Conservation (phyloP, 2,797 vertebrate genomes). For the Rallus crepitans region DNA sequence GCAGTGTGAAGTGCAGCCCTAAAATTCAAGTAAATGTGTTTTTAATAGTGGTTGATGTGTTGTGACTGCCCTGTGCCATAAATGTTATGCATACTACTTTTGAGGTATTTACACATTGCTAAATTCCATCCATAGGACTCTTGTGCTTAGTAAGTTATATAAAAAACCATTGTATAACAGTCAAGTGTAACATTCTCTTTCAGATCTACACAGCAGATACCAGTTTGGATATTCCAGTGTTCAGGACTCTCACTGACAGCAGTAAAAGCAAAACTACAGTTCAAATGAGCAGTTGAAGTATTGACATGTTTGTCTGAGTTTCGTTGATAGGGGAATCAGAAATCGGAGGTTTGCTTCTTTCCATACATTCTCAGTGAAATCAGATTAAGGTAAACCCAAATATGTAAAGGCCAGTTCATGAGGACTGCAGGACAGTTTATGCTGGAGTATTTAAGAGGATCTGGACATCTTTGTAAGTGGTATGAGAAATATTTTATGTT, state of each 20-base stretch:
- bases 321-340: not conserved
- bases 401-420: not conserved
- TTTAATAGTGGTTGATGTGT: slow-evolving; percentile 69
- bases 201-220: not conserved
- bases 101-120: slow-evolving; percentile 58
- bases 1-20: slow-evolving; percentile 68
- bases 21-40: slow-evolving; percentile 73
- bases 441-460: not conserved
- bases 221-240: not conserved
- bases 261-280: not conserved
- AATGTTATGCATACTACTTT: slow-evolving; percentile 61
- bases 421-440: not conserved
- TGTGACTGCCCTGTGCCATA: slow-evolving; percentile 41
- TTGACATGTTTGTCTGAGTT: not conserved
- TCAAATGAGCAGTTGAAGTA: not conserved
- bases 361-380: not conserved
- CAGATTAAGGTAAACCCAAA: not conserved
- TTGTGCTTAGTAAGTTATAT: slow-evolving; percentile 57
- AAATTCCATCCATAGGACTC: slow-evolving; percentile 18
- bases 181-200: not conserved
- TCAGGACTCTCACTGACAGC: not conserved
- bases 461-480: not conserved
- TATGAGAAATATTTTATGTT: not conserved
- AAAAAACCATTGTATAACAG: slow-evolving; percentile 42
- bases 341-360: not conserved